Conservation (phyloP, 1,140 invertebrate species). For the Oryzaephilus surinamensis region DNA sequence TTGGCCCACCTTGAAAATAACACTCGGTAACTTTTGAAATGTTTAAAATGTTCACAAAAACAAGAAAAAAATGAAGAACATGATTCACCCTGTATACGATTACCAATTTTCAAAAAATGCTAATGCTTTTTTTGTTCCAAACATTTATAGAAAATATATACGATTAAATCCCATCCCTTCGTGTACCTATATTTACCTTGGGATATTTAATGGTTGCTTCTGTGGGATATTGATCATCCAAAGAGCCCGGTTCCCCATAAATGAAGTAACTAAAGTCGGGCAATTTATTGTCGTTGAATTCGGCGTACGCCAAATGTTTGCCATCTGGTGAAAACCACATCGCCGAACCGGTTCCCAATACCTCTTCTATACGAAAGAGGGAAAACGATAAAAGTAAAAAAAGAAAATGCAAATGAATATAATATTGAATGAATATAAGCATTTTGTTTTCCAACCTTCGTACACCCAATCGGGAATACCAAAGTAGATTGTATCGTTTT, state of each 20-base stretch:
- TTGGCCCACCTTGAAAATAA: not conserved
- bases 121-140: no score
- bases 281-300: constrained; percentile 12
- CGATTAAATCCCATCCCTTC: no score
- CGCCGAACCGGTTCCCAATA: constrained; percentile 15
- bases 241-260: constrained; percentile 47
- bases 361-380: constrained; percentile 10
- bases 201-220: constrained; percentile 68
- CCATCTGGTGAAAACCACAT: constrained; percentile 17
- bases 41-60: not conserved
- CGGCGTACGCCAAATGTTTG: constrained; percentile 9
- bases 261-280: constrained; percentile 29
- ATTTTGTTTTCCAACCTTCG: constrained; percentile 53
- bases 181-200: constrained; percentile 57
- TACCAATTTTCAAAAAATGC: not conserved
- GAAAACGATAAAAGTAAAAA: not conserved
- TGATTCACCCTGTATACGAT: no score
- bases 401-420: not conserved
- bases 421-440: no score
- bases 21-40: no score
- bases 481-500: constrained; percentile 57
- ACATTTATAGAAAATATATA: no score
- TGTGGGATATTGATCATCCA: constrained; percentile 49
- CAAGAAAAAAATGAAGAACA: not conserved
- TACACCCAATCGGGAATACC: constrained; percentile 70